Percentiles rank a stretch among this genome's conserved stretches.
Conservation (phyloP, 2,888 invertebrate genomes). For the Volucella zonaria region DNA sequence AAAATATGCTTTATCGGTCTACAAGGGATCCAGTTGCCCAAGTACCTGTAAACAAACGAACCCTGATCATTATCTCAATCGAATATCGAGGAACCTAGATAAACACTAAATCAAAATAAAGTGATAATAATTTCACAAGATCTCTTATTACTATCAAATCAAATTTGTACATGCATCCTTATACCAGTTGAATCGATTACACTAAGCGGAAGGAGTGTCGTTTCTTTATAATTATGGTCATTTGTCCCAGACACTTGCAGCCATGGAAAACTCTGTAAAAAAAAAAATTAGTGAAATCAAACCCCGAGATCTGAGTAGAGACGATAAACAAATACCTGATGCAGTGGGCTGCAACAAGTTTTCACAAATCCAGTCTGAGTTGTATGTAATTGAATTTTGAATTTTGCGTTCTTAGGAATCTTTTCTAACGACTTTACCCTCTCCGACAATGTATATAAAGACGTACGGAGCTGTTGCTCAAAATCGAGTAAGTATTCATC, state of each 20-base stretch:
- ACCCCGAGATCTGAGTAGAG: neutral
- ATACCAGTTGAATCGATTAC: slow-evolving; percentile 76
- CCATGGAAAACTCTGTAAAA: slow-evolving; percentile 80
- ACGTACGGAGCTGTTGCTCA: slow-evolving; percentile 79
- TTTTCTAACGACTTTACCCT: slow-evolving; percentile 78
- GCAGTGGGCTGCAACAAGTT: slow-evolving; percentile 77
- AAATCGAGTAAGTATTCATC: slow-evolving; percentile 79
- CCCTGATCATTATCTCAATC: too few species aligned
- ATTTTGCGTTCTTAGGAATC: slow-evolving; percentile 76
- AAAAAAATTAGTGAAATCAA: neutral
- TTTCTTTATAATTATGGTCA: slow-evolving; percentile 53
- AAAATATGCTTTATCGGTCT: too few species aligned
- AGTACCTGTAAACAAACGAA: too few species aligned
- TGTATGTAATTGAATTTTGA: slow-evolving; percentile 79
- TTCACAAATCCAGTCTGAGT: slow-evolving; percentile 78
- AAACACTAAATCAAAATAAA: too few species aligned
- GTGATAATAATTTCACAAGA: too few species aligned
- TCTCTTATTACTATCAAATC: neutral
- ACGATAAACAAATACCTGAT: slow-evolving; percentile 75
- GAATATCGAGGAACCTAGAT: too few species aligned
- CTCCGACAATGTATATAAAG: slow-evolving; percentile 78
- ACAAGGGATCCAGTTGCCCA: too few species aligned
- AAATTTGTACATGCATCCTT: slow-evolving; percentile 77
- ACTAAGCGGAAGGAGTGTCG: slow-evolving; percentile 78
- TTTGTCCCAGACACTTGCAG: slow-evolving; percentile 75